phyloP scores from a whole-genome alignment of 2,113 vertebrate genomes.

The Pedionomus torquatus region DNA sequence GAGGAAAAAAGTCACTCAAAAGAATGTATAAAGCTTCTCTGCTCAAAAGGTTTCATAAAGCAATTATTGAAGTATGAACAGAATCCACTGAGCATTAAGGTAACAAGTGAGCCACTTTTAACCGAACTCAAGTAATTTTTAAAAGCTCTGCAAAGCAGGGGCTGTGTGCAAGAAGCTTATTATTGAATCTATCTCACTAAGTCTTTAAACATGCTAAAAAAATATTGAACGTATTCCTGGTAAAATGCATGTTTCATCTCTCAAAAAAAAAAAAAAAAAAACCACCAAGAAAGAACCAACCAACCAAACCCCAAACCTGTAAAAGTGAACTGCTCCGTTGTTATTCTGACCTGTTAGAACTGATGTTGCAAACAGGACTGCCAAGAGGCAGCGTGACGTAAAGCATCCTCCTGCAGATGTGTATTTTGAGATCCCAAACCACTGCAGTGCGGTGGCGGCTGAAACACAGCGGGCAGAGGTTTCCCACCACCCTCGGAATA shows the following conservation, averaged over 20 bases:
- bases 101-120: neutral
- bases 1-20: accelerated
- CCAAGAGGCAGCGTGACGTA: neutral
- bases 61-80: neutral
- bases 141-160: neutral
- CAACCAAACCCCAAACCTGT: neutral
- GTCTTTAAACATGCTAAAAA: neutral
- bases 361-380: neutral
- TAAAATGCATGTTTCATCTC: accelerated
- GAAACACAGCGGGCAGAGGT: neutral
- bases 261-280: accelerated
- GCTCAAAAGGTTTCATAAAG: neutral
- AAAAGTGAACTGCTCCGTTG: neutral
- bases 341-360: neutral
- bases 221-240: neutral
- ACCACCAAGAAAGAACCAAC: too few species aligned
- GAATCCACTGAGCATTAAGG: neutral
- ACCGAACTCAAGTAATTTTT: neutral
- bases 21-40: neutral
- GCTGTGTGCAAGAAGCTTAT: neutral
- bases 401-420: neutral
- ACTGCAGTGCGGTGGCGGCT: accelerated
- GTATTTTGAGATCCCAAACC: neutral
- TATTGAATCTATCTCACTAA: neutral
- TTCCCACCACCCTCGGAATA: too few species aligned